Base-by-base conservation (phyloP, 2,888 invertebrate species). In the Nomada fabriciana region DNA sequence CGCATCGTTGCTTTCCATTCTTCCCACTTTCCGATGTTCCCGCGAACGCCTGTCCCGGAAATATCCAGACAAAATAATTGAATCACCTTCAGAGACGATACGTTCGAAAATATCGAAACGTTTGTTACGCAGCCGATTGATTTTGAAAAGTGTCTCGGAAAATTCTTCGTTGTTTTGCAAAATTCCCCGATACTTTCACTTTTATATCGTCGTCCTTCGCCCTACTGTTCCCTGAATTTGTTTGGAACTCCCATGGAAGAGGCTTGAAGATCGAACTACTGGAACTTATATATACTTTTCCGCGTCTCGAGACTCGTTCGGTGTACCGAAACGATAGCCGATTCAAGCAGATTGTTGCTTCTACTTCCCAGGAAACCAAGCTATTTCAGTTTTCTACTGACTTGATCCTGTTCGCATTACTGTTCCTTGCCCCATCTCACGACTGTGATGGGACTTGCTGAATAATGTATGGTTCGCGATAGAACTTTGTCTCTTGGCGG, bases 391-490 rank as follows among this genome's bases (percentile, higher is more conserved):
- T 36, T 61, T 23, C 25, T 9, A n/a, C 52, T 9, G 52, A 18
- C n/a, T 18, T 25, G 23, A 13, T 29, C n/a, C 18, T 13, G 2
- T 13, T 59, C 25, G 5, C 53, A 11, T 53, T n/a, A 36, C 25
- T 42, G 23, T 47, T 76, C 20, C 43, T 65, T 23, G 36, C 60
- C 68, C 68, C 60, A 57, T 25, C 25, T 47, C 5, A 43, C 61
- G 36, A 53, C 60, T 60, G 52, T 36, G 64, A 73, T 63, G 73
- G 70, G 60, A 71, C 61, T 73, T 68, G 23, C 72, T 81, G 86
- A 86, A 86, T 86, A 84, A 86, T 86, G 86, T 80, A 86, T 86
- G 69, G 76, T 57, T n/a, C 68, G n/a, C 42, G 67, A 72, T 79
- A 75, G 81, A 86, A 86, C 68, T 83, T 79, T 36, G 77, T 67